Evolutionary conservation across 2,888 invertebrate species (phyloP).

Genomic region (Pseudolycoriella hygida): DNA sequence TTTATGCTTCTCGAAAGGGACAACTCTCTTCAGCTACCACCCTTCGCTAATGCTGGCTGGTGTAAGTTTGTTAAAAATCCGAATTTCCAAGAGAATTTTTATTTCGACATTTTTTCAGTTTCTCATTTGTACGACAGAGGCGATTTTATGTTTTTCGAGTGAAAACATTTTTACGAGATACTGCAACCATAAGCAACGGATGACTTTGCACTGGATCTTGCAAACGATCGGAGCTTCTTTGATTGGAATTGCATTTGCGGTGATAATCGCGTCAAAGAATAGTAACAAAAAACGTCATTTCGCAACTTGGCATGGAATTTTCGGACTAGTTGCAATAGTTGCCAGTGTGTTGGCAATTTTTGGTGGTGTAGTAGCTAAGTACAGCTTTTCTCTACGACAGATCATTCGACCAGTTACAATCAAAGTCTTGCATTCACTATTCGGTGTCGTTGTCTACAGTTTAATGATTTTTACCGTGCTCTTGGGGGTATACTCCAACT

Average conservation of each 20-base stretch:
- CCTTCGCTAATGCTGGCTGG: too few species aligned
- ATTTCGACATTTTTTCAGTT: too few species aligned
- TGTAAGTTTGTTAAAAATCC: too few species aligned
- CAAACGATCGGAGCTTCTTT: neutral
- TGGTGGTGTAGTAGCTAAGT: constrained; percentile 5
- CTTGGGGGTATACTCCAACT: neutral
- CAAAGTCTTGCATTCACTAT: constrained; percentile 1
- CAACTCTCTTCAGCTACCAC: too few species aligned
- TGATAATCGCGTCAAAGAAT: neutral
- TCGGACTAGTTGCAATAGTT: neutral
- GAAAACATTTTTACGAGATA: too few species aligned
- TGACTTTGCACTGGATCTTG: neutral
- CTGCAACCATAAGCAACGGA: neutral
- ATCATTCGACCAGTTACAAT: neutral
- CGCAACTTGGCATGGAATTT: neutral
- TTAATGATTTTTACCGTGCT: neutral
- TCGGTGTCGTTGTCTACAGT: neutral
- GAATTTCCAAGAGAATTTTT: too few species aligned
- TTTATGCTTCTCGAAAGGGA: too few species aligned
- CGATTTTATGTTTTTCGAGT: too few species aligned
- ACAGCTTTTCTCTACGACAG: constrained; percentile 2
- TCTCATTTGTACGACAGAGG: too few species aligned
- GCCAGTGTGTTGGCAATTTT: neutral
- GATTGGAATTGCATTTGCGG: neutral
- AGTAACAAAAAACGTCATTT: neutral